phyloP scores from a whole-genome alignment of 2,888 invertebrate species.

The Epirrita christyi region DNA sequence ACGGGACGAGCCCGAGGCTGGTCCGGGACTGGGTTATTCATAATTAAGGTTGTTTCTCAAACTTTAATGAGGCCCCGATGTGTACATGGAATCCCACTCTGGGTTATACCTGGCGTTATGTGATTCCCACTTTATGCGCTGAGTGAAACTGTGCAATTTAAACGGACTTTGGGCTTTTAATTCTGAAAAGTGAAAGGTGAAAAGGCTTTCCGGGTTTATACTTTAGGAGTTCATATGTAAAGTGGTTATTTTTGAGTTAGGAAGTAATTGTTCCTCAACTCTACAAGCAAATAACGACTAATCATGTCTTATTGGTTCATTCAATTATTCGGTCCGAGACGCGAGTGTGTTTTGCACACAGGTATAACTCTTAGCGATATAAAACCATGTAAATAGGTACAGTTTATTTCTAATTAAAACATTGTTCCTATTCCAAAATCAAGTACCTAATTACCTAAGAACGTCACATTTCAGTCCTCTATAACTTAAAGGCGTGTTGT shows the following conservation, averaged over 20 bases:
- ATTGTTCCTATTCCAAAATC: background rate
- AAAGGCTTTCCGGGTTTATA: constrained; percentile 7
- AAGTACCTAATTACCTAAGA: constrained; percentile 2
- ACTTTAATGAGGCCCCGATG: constrained; percentile 61
- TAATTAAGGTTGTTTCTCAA: constrained; percentile 63
- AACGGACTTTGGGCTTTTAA: constrained; percentile 20
- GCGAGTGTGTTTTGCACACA: too few species aligned
- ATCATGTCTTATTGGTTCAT: too few species aligned
- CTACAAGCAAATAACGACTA: too few species aligned
- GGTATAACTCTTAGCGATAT: too few species aligned
- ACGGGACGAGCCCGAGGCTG: constrained; percentile 17
- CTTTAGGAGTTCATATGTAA: constrained; percentile 5
- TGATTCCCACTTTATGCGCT: constrained; percentile 28
- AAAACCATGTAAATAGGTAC: background rate
- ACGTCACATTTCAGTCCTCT: background rate
- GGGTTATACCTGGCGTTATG: constrained; percentile 26
- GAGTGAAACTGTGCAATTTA: constrained; percentile 27
- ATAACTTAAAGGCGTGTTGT: constrained; percentile 7
- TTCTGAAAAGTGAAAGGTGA: constrained; percentile 15
- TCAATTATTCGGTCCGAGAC: too few species aligned
- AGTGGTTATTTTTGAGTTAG: too few species aligned
- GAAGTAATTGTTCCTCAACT: too few species aligned
- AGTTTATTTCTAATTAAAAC: background rate
- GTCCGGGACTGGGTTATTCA: constrained; percentile 50
- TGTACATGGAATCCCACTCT: constrained; percentile 59